phyloP scores from a whole-genome alignment of 2,888 invertebrate genomes.

The Leptinotarsa rubiginosa region DNA sequence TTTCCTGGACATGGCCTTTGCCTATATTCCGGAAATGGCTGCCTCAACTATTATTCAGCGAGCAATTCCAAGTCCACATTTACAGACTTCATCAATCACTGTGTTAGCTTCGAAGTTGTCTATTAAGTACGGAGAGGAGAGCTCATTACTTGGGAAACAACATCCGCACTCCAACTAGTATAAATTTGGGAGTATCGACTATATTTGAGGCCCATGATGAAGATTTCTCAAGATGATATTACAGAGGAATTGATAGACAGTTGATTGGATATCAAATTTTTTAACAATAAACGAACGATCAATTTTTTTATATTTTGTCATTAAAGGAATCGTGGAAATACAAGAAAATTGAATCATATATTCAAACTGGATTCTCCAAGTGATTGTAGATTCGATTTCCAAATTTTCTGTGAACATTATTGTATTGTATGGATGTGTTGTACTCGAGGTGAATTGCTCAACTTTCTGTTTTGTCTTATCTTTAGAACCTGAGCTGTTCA shows the following conservation, averaged over 20 bases:
- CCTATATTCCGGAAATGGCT: slow-evolving; percentile 39
- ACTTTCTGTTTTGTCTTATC: no score
- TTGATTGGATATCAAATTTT: no score
- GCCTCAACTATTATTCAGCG: slow-evolving; percentile 49
- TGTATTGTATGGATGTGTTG: no score
- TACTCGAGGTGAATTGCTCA: no score
- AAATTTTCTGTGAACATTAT: no score
- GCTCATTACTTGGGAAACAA: slow-evolving; percentile 57
- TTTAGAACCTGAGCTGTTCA: no score
- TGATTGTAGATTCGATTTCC: no score
- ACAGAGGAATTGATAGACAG: neutral
- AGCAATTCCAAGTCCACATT: slow-evolving; percentile 58
- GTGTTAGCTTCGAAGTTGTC: slow-evolving; percentile 57
- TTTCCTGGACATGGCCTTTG: slow-evolving; percentile 37
- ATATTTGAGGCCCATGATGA: slow-evolving; percentile 35
- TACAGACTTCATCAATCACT: slow-evolving; percentile 60
- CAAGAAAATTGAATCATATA: no score
- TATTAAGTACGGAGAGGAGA: slow-evolving; percentile 55
- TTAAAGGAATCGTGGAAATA: no score
- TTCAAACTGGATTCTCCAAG: no score
- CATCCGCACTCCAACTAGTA: slow-evolving; percentile 52
- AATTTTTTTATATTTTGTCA: no score
- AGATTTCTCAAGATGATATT: neutral
- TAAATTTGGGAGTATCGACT: slow-evolving; percentile 52
- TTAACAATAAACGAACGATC: no score